phyloP scores from a whole-genome alignment of 2,888 invertebrate species.

The Crossocerus cetratus region DNA sequence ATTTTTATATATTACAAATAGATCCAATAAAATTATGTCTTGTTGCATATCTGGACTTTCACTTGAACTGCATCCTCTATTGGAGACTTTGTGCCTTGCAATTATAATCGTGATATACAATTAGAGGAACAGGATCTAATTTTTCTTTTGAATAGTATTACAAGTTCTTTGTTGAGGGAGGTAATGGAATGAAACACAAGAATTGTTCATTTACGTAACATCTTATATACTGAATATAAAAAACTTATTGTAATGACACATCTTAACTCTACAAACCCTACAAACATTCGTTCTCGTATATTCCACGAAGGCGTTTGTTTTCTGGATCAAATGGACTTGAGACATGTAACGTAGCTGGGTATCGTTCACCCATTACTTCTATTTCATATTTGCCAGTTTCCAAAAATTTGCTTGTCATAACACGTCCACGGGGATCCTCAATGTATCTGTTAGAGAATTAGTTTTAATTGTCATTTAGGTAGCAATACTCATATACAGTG shows the following conservation, averaged over 20 bases:
- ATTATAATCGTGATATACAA: no score
- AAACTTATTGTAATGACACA: slow-evolving; percentile 11
- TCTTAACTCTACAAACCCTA: background rate
- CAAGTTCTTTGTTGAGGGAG: no score
- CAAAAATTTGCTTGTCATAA: slow-evolving; percentile 83
- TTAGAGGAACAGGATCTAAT: no score
- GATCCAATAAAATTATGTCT: background rate
- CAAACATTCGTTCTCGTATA: slow-evolving; percentile 1
- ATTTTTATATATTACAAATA: slow-evolving; percentile 3
- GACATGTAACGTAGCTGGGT: slow-evolving; percentile 84
- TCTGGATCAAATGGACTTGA: slow-evolving; percentile 91
- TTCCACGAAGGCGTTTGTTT: slow-evolving; percentile 85
- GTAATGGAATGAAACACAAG: background rate
- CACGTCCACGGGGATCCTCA: slow-evolving; percentile 79
- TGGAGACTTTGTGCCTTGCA: no score
- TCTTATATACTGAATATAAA: background rate
- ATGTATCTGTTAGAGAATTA: slow-evolving; percentile 77
- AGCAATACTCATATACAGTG: background rate
- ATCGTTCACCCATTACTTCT: slow-evolving; percentile 86
- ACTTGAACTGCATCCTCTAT: no score
- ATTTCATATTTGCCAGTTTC: slow-evolving; percentile 86
- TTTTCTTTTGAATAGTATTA: no score
- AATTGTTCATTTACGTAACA: background rate
- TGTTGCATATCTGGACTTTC: background rate
- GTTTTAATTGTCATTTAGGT: background rate